These are phyloP conservation scores for Apodemia duryi DNA, from an alignment of 2,888 invertebrate species.

Conservation along the genomic window DNA sequence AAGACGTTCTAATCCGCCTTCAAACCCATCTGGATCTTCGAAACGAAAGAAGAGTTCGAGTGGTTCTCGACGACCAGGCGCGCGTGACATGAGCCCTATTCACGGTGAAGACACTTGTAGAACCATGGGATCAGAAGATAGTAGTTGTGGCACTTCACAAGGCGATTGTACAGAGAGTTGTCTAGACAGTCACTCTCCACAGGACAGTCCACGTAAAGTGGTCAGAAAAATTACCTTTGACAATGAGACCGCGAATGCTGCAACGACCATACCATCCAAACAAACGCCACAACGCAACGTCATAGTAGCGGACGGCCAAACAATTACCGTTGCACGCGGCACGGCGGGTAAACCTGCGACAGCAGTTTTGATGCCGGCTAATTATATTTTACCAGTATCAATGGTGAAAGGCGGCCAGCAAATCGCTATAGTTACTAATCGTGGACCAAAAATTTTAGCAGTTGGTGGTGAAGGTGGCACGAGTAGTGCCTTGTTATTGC, in stretches of 20 bases:
- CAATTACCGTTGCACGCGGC: slow-evolving; percentile 80
- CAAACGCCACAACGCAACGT: slow-evolving; percentile 74
- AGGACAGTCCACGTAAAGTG: slow-evolving; percentile 73
- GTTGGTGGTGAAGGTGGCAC: slow-evolving; percentile 71
- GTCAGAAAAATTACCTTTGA: slow-evolving; percentile 68
- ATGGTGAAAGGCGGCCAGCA: slow-evolving; percentile 86
- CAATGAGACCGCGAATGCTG: slow-evolving; percentile 67
- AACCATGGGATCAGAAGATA: slow-evolving; percentile 88
- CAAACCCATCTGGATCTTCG: slow-evolving; percentile 83
- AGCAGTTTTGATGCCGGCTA: slow-evolving; percentile 84
- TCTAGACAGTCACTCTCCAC: slow-evolving; percentile 77
- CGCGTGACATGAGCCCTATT: slow-evolving; percentile 79
- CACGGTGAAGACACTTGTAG: slow-evolving; percentile 83
- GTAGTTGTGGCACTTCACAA: slow-evolving; percentile 84
- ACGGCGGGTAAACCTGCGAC: slow-evolving; percentile 82
- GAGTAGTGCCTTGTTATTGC: slow-evolving; percentile 82
- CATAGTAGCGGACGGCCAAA: slow-evolving; percentile 82
- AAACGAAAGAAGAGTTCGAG: slow-evolving; percentile 85
- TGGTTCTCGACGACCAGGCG: slow-evolving; percentile 76
- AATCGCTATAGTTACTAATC: slow-evolving; percentile 85
- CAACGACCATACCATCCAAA: slow-evolving; percentile 48
- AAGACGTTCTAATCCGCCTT: slow-evolving; percentile 85
- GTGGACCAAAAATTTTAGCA: slow-evolving; percentile 77
- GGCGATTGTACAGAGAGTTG: slow-evolving; percentile 72
- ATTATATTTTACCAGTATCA: slow-evolving; percentile 85